Evolutionary conservation across 2,113 vertebrate genomes (phyloP), one percentile per base, ranked within the genome.

Genomic region (Apeltes quadracus): DNA sequence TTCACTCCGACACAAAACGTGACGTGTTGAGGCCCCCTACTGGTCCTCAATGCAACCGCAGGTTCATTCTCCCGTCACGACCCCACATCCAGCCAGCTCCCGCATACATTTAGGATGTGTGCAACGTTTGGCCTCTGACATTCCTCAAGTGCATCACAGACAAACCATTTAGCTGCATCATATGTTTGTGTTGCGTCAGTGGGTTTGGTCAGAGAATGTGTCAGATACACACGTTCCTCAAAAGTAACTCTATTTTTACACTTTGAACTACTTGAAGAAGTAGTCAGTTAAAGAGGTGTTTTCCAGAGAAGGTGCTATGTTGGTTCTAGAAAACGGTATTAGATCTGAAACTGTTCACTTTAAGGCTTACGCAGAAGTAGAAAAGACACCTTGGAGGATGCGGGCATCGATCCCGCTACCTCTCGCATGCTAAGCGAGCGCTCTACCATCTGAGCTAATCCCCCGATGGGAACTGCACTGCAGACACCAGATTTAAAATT

Each of bases 381-480:
- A 3, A 43, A 43, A 43, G 3, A 1, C 18, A 6, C 0, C 6
- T 36, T 91, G 87, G 84, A 90, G 87, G 80, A 89, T 85, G 85
- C 83, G 69, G 88, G 86, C 62, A 88, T 90, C 51, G 69, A 90
- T 82, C 91, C 91, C 89, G 87, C 93, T 93, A 93, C 93, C 87
- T 92, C 76, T 87, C 93, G 88, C 92, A 94, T 92, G 83, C 90
- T 91, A 93, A 94, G 93, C 85, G 90, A 95, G 89, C 90, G 92
- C 95, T 95, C 93, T 94, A 95, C 94, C 91, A 94, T 95, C 91
- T 95, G 89, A 95, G 93, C 92, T 92, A 90, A 94, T 94, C 92
- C 91, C 92, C 93, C 91, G 10, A 43, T 43, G 41, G 16, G 15
- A 7, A 2, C 41, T 6, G 5, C 32, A 34, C 29, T 34, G 32